These are phyloP conservation scores for Hesperophylax magnus DNA, from an alignment of 1,140 invertebrate species.

Conservation along the genomic window DNA sequence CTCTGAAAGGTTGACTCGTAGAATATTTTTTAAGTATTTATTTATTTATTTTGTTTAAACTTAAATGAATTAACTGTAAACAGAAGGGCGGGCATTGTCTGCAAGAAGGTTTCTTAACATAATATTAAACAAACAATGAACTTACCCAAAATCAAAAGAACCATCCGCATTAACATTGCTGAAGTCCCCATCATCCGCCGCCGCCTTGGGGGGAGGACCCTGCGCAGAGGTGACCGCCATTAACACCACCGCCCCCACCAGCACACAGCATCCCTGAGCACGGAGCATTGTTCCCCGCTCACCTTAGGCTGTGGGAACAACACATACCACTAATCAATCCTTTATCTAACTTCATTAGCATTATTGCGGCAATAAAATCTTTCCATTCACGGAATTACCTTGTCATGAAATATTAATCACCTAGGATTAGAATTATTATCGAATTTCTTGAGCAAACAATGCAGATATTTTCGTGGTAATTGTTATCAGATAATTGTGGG, in stretches of 20 bases:
- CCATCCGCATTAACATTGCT: conserved; percentile 75
- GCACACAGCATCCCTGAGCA: not conserved
- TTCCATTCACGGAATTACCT: conserved; percentile 30
- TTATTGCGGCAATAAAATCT: not conserved
- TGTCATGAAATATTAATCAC: not conserved
- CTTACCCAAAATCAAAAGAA: conserved; percentile 76
- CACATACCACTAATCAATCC: not conserved
- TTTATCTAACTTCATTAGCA: conserved; percentile 2
- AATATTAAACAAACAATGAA: not conserved
- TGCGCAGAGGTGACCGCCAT: conserved; percentile 14
- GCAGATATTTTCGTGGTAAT: conserved; percentile 9
- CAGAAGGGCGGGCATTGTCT: no score
- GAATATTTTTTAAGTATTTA: no score
- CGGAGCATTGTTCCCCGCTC: not conserved
- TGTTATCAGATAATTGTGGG: not conserved
- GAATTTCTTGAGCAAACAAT: conserved; percentile 25
- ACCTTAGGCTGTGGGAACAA: conserved; percentile 31
- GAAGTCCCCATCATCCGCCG: conserved; percentile 68
- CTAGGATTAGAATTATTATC: not conserved
- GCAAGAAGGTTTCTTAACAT: no score
- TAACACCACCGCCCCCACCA: not conserved
- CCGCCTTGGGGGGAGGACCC: conserved; percentile 60
- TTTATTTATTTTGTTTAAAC: no score
- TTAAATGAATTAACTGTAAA: no score
- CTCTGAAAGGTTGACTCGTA: no score